Base-by-base conservation (phyloP, 2,113 vertebrate species). In the Centropristis striata region DNA sequence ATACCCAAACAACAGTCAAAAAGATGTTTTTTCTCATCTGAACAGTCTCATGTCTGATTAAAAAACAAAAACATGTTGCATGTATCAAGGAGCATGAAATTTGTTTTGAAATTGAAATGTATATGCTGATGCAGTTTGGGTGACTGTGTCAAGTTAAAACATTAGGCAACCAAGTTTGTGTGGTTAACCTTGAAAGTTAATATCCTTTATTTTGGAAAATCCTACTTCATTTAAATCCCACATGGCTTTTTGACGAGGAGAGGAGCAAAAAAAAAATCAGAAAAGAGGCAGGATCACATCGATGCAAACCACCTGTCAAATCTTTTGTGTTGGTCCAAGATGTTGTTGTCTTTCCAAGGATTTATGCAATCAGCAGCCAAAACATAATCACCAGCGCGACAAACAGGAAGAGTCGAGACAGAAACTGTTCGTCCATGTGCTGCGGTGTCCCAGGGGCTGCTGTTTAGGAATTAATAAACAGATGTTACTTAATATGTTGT, bases 361-460 rank as follows among this genome's bases (percentile, higher is more conserved):
- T 80, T 95, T 94, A 99, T 25, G 98, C 98, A 51, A 99, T 99
- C 63, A 99, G 93, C 75, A 99, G 96, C 98, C 98, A 99, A 90
- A 99, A 99, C 97, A 99, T 99, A 87, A 99, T 99, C 87, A 98
- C 96, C 83, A 99, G 94, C 42, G 98, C 98, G 39, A 98, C 98
- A 78, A 99, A 98, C 86, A 99, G 95, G 95, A 99, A 99, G 86
- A 99, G 98, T 77, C 98, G 97, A 51, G 98, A 99, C 78, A 99
- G 96, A 92, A 99, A 99, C 94, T 99, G 98, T 68, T 99, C 98
- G 27, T 99, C 98, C 89, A 92, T 96, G 59, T 99, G 97, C 83
- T 99, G 98, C 5, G 98, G 98, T 8, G 98, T 99, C 75, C 98
- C 98, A 2, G 98, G 98, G 77, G 97, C 96, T 44, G 98, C 98